Percentiles rank a stretch among this genome's conserved stretches.
Conservation (phyloP, 2,888 invertebrate species). For the Luperina nickerlii region DNA sequence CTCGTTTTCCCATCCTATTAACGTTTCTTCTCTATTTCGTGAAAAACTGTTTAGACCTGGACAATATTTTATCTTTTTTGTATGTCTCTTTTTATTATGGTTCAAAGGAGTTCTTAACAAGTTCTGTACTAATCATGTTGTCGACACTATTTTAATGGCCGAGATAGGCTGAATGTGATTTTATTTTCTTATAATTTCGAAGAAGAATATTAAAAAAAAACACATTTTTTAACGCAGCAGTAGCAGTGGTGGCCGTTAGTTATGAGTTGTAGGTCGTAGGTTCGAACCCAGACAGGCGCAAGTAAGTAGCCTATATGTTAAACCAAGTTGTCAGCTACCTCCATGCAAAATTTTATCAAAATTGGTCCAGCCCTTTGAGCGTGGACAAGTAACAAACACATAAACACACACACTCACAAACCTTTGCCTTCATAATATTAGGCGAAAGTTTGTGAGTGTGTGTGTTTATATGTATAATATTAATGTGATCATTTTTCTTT, state of each 20-base stretch:
- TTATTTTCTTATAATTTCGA: background rate
- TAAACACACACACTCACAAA: too few species aligned
- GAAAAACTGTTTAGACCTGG: constrained; percentile 35
- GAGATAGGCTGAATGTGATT: constrained; percentile 1
- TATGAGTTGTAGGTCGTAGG: background rate
- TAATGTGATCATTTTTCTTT: background rate
- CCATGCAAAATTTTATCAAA: too few species aligned
- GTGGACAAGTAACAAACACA: too few species aligned
- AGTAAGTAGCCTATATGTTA: too few species aligned
- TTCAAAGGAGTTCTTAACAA: constrained; percentile 21
- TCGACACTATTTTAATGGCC: constrained; percentile 20
- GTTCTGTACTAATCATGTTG: constrained; percentile 30
- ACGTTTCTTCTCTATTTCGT: constrained; percentile 40
- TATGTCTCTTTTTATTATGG: constrained; percentile 22
- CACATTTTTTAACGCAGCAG: background rate
- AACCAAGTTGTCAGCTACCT: too few species aligned
- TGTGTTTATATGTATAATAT: too few species aligned
- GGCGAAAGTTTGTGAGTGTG: too few species aligned
- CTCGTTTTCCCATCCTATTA: constrained; percentile 53
- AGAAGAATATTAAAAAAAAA: background rate
- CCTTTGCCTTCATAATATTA: too few species aligned
- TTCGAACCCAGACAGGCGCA: background rate
- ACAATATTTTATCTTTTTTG: constrained; percentile 35
- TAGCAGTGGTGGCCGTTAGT: background rate
- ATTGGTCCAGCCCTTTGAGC: too few species aligned